These are phyloP conservation scores for Acanthurus leucopareius DNA, from an alignment of 2,797 vertebrate species.

Conservation along the genomic window DNA sequence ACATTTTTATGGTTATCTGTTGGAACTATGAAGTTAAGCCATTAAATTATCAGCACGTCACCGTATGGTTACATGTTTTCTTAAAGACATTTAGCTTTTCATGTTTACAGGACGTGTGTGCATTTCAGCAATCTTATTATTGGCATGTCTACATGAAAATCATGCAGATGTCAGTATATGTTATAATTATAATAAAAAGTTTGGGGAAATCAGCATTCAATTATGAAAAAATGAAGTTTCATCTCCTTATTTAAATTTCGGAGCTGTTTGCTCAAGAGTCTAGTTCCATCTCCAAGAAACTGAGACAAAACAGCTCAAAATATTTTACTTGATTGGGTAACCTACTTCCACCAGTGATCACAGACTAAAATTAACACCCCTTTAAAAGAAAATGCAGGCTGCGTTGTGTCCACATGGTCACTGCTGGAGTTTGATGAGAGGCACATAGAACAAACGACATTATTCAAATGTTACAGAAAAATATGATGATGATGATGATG, in stretches of 20 bases:
- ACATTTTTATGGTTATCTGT: neutral
- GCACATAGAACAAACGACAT: too few species aligned
- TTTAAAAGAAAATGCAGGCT: too few species aligned
- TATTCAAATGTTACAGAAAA: too few species aligned
- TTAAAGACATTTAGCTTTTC: too few species aligned
- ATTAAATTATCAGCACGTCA: neutral
- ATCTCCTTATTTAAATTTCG: neutral
- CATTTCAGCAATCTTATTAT: neutral
- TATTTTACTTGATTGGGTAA: neutral
- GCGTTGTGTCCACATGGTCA: neutral
- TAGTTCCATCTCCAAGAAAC: neutral
- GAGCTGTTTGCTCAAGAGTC: neutral
- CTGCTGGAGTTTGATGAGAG: neutral
- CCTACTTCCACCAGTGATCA: neutral
- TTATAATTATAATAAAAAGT: neutral
- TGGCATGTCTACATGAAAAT: neutral
- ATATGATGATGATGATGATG: neutral
- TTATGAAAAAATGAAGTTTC: neutral
- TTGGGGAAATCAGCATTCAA: neutral
- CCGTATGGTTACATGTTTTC: too few species aligned
- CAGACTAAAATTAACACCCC: too few species aligned
- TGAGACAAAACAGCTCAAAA: neutral
- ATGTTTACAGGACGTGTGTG: neutral
- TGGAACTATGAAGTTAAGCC: neutral
- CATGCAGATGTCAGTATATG: neutral